Conservation (phyloP, 2,113 vertebrate genomes). For the Carollia perspicillata region DNA sequence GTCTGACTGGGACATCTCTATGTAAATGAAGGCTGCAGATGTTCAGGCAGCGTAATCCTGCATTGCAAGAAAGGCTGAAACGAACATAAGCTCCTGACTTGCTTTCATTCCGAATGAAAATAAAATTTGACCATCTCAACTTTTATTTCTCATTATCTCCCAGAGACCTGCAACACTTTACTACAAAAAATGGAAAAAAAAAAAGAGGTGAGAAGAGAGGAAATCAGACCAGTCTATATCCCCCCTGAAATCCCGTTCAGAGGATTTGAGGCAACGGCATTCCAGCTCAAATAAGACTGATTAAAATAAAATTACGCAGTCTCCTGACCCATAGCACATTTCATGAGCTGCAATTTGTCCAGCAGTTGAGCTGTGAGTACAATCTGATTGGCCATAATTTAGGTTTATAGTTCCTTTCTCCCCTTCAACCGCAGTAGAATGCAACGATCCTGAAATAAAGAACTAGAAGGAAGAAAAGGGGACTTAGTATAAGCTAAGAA, state of each 20-base stretch:
- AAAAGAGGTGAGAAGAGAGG: not conserved
- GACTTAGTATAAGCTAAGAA: slow-evolving; percentile 38
- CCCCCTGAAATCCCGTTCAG: slow-evolving; percentile 48
- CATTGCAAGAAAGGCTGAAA: not conserved
- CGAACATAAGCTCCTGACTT: not conserved
- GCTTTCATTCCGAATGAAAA: not conserved
- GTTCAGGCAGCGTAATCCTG: slow-evolving; percentile 15
- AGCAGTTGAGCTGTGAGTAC: slow-evolving; percentile 80
- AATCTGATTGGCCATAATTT: slow-evolving; percentile 82
- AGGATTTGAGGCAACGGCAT: slow-evolving; percentile 62
- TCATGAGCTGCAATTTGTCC: slow-evolving; percentile 83
- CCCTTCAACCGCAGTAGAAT: slow-evolving; percentile 52
- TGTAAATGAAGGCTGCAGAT: not conserved
- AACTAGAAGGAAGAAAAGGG: slow-evolving; percentile 24
- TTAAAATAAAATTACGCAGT: slow-evolving; percentile 85
- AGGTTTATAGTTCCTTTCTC: slow-evolving; percentile 71
- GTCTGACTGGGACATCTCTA: not conserved
- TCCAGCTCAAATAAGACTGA: slow-evolving; percentile 79
- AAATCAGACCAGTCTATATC: not conserved
- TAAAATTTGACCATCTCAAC: slow-evolving; percentile 16
- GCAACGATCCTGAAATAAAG: slow-evolving; percentile 69
- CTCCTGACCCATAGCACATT: slow-evolving; percentile 83
- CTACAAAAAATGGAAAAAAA: not conserved
- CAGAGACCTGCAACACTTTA: not conserved
- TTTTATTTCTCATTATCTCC: slow-evolving; percentile 44